Base-by-base conservation (phyloP, 2,888 invertebrate species). In the Hemithea aestivaria region DNA sequence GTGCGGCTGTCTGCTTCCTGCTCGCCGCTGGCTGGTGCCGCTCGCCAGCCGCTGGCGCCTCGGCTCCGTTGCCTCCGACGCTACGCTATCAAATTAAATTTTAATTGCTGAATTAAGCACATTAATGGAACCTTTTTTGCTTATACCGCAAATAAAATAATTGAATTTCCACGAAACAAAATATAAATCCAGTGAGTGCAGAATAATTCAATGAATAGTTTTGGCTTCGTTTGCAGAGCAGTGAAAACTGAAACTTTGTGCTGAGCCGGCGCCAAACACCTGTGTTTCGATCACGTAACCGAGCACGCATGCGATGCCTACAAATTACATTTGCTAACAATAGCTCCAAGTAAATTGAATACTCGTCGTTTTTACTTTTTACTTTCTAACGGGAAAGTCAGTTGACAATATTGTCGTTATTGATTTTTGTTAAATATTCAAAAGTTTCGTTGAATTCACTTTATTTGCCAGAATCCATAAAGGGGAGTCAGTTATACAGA, bases 261-360 rank as follows among this genome's bases (percentile, higher is more conserved):
- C 58, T 61, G 68, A 67, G 62, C 64, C 65, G 66, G 51, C 57
- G 62, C 61, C 67, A 63, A 62, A 65, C 79, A 78, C 73, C 78
- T 77, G 74, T 48, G 66, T 52, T 55, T 48, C 50, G 58, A 57
- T 62, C 56, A 58, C 58, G 57, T 58, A 57, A 62, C 55, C 48
- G 35, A 43, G 42, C 42, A 43, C 48, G 40, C 51, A 36, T 31
- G 30, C 37, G 29, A 35, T 48, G 35, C 43, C 35, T 45, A 49
- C 47, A 44, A 48, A 49, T 41, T 47, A 37, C 37, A 34, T 29
- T 11, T 37, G 39, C 12, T 31, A 35, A 40, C 33, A 30, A 30
- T 33, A 40, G 23, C 10, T 23, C 10, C 16, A 24, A 5, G 3
- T 16, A 16, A 16, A 16, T 16, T 16, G 16, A 16, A 16, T 16